Evolutionary conservation across 2,113 vertebrate genomes (phyloP).

Genomic region (Marcusenius ussheri): DNA sequence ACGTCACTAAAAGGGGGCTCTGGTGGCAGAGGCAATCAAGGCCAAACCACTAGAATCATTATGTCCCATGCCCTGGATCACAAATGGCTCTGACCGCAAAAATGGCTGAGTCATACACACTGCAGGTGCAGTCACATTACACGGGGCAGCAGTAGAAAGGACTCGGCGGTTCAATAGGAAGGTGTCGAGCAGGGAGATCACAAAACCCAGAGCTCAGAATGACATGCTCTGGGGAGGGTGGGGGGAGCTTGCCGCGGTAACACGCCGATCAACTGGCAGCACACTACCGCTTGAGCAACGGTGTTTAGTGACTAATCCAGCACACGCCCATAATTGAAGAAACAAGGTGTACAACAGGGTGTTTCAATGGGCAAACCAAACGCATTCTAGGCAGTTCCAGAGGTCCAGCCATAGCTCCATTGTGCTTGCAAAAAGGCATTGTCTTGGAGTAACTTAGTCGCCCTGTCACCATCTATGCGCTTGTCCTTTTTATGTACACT

Average conservation of each 20-base stretch:
- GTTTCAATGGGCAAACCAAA: neutral
- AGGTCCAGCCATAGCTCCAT: neutral
- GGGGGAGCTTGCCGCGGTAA: neutral
- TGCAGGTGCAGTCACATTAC: neutral
- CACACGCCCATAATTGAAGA: neutral
- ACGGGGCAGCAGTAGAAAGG: neutral
- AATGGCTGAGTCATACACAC: neutral
- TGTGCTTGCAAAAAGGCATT: neutral
- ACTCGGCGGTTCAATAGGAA: neutral
- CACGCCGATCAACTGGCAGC: neutral
- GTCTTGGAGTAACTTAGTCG: slow-evolving; percentile 1
- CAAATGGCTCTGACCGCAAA: neutral
- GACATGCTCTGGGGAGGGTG: neutral
- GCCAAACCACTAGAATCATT: neutral
- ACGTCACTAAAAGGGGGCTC: neutral
- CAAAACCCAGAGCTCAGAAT: neutral
- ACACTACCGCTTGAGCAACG: neutral
- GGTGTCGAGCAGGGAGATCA: neutral
- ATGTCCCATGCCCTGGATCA: neutral
- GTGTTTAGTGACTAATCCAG: neutral
- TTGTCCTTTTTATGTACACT: neutral
- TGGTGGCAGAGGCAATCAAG: neutral
- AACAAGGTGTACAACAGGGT: neutral
- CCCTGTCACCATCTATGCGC: neutral
- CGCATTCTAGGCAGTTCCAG: neutral